A percentile compares a stretch with the other conserved stretches of the same genome.
phyloP scores from a whole-genome alignment of 92 coral and sea anemone genomes.

The Heteractis magnifica region DNA sequence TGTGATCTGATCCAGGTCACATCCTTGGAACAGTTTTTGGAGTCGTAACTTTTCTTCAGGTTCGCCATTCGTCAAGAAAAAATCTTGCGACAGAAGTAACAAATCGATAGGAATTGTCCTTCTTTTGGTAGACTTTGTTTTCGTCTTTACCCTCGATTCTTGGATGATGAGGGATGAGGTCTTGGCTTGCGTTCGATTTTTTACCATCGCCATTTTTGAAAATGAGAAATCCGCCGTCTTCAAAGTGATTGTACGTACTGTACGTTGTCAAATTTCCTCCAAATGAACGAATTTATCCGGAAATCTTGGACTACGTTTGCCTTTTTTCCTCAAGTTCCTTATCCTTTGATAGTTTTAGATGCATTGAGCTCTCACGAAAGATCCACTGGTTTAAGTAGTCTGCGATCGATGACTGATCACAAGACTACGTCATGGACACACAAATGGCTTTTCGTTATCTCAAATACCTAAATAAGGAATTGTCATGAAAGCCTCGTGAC shows the following conservation, averaged over 20 bases:
- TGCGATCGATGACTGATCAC: neutral
- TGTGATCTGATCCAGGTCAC: slow-evolving; percentile 82
- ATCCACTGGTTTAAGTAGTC: neutral
- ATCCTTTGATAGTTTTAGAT: neutral
- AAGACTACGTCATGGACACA: slow-evolving; percentile 16
- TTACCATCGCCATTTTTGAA: neutral
- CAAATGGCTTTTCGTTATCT: slow-evolving; percentile 23
- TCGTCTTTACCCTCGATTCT: slow-evolving; percentile 9
- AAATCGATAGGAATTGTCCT: slow-evolving; percentile 62
- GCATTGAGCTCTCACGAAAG: neutral
- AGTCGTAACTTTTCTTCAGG: slow-evolving; percentile 52
- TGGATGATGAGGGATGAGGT: neutral
- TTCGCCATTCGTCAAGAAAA: slow-evolving; percentile 59
- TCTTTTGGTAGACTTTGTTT: slow-evolving; percentile 15
- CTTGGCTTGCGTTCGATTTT: neutral
- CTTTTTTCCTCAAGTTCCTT: too few relatives aligned
- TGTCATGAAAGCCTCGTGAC: neutral
- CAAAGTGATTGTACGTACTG: neutral
- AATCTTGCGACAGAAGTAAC: slow-evolving; percentile 56
- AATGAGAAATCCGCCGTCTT: neutral
- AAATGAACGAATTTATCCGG: too few relatives aligned
- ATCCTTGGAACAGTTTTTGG: slow-evolving; percentile 62
- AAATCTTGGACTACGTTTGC: too few relatives aligned
- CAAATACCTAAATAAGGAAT: slow-evolving; percentile 24
- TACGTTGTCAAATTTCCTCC: neutral